Evolutionary conservation across 2,888 invertebrate species (phyloP), one percentile per base, ranked within the genome.

Genomic region (Adelognathus sp.): DNA sequence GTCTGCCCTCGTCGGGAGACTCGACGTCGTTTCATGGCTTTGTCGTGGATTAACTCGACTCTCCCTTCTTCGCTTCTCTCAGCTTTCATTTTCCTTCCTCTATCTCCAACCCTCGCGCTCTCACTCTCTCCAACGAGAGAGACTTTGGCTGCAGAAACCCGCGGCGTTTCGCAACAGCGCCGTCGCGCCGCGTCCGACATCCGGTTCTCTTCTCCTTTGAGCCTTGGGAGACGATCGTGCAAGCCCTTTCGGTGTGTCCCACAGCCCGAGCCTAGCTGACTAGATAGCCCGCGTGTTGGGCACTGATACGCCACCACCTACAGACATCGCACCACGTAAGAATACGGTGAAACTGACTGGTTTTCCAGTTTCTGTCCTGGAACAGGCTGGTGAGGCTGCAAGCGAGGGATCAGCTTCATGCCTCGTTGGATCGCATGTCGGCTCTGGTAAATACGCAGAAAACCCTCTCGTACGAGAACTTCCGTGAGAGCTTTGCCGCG

Each of bases 11-110:
- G 33, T 29, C 29, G 21, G 24, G 66, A 77, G 66, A 82, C 81
- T 73, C 77, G 71, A 61, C 70, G 64, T 70, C 66, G 82, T 74
- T 80, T 79, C 61, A 73, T 69, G 80, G 71, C 85, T 85, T 82
- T 81, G 82, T 82, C 80, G 78, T 83, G 70, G 81, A 85, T 85
- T 84, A 84, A 84, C 83, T 84, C 82, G 66, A 64, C 58, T 72
- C n/a, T n/a, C 72, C 66, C 73, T 70, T 63, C 60, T 66, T 67
- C 72, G 63, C 44, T 56, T 64, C 73, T 67, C 50, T 58, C 77
- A 44, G 41, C 46, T 70, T 29, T 36, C 27, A 39, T 56, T 70
- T 66, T 67, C 58, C 69, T 67, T 64, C 44, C 52, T 71, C 58
- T 52, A 36, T 76, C 69, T 36, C 63, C 41, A 66, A 44, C 54